A percentile compares a stretch with the other conserved stretches of the same genome.
phyloP scores from a whole-genome alignment of 2,797 vertebrate species.

The Meda fulgida region DNA sequence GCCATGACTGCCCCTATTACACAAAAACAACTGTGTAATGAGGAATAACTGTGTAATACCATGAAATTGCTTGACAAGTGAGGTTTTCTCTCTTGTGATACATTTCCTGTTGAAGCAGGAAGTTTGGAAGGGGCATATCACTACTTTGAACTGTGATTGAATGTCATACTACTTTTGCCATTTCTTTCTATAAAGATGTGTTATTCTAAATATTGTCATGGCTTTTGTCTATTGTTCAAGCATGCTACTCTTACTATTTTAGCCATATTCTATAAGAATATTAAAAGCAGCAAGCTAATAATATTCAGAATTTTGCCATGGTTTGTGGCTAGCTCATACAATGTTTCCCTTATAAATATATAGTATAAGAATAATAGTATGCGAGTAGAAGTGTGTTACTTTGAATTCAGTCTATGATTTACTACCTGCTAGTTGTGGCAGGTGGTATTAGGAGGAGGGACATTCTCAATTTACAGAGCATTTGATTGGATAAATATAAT shows the following conservation, averaged over 20 bases:
- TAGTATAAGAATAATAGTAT: neutral
- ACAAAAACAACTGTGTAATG: no score
- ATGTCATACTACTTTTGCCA: neutral
- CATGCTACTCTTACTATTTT: neutral
- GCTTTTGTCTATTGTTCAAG: neutral
- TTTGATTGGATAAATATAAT: neutral
- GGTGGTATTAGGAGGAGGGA: neutral
- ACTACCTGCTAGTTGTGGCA: neutral
- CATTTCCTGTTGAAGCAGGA: neutral
- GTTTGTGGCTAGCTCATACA: neutral
- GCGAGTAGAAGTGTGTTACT: neutral
- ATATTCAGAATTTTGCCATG: neutral
- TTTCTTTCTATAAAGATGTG: slow-evolving; percentile 8
- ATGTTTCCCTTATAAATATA: neutral
- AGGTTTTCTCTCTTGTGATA: neutral
- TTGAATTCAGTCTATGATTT: neutral
- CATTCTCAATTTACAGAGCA: neutral
- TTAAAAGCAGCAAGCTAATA: neutral
- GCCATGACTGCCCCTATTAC: no score
- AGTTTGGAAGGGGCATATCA: neutral
- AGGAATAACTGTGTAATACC: no score
- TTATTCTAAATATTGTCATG: neutral
- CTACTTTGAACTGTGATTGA: neutral
- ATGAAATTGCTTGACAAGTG: neutral
- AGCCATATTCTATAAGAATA: neutral